A percentile compares a stretch with the other conserved stretches of the same genome.
Conservation (phyloP, 2,797 vertebrate genomes). For the Enteromius thamalakanensis region DNA sequence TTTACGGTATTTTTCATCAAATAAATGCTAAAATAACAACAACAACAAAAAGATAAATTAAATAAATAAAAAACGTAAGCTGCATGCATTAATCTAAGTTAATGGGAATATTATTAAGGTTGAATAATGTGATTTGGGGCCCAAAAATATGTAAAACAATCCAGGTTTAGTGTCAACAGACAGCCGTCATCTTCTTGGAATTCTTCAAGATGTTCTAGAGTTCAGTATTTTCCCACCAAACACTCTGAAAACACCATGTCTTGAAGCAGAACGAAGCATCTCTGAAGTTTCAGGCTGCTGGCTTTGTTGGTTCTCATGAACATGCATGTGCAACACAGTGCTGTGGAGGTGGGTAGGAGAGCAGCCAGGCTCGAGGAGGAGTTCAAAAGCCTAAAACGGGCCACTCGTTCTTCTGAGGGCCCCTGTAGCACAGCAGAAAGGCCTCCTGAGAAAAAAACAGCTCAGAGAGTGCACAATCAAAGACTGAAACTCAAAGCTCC, state of each 20-base stretch:
- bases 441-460: conserved; percentile 39
- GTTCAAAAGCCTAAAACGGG: conserved; percentile 58
- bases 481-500: conserved; percentile 37
- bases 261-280: conserved; percentile 20
- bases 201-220: background rate
- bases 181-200: background rate
- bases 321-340: conserved; percentile 54
- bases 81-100: background rate
- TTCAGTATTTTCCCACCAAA: conserved; percentile 13
- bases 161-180: background rate
- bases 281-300: conserved; percentile 37
- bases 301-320: conserved; percentile 57
- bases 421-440: conserved; percentile 35
- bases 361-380: conserved; percentile 30
- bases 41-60: background rate
- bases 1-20: conserved; percentile 4
- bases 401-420: conserved; percentile 48
- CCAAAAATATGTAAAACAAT: background rate
- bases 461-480: conserved; percentile 43
- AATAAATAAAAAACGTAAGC: background rate
- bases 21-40: background rate
- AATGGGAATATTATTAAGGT: background rate
- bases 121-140: background rate
- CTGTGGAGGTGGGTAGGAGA: conserved; percentile 24
- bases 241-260: conserved; percentile 16